These are phyloP conservation scores for Spodoptera exigua DNA, from an alignment of 2,888 invertebrate species.

Conservation along the genomic window DNA sequence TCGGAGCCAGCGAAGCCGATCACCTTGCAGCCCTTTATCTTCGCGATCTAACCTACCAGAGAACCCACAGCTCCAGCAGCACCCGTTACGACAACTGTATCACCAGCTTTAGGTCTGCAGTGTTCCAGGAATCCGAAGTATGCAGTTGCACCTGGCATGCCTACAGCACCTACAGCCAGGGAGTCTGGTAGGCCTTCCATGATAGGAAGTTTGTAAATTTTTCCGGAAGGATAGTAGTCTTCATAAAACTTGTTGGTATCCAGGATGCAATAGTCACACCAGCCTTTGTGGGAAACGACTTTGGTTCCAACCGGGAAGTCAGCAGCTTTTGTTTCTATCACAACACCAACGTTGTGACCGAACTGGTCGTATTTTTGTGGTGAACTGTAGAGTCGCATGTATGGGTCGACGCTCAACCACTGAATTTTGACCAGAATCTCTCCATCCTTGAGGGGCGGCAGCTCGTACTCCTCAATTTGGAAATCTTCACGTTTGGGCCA, in stretches of 20 bases:
- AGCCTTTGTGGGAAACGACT: slow-evolving; percentile 86
- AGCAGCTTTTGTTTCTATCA: slow-evolving; percentile 90
- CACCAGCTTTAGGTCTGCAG: slow-evolving; percentile 92
- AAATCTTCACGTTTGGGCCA: slow-evolving; percentile 88
- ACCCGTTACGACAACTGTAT: slow-evolving; percentile 92
- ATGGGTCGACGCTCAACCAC: slow-evolving; percentile 72
- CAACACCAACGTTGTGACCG: slow-evolving; percentile 71
- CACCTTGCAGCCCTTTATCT: slow-evolving; percentile 90
- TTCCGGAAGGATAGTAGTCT: too few species aligned
- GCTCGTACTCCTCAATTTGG: slow-evolving; percentile 88
- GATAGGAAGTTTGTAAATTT: slow-evolving; percentile 50
- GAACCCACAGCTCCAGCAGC: slow-evolving; percentile 94
- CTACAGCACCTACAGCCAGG: too few species aligned
- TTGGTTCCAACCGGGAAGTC: slow-evolving; percentile 90
- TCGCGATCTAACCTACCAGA: slow-evolving; percentile 93
- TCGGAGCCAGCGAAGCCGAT: slow-evolving; percentile 92
- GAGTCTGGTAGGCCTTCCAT: too few species aligned
- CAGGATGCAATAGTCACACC: slow-evolving; percentile 54
- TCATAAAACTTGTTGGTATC: slow-evolving; percentile 9
- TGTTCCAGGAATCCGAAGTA: slow-evolving; percentile 93
- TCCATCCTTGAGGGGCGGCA: slow-evolving; percentile 57
- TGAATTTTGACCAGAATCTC: slow-evolving; percentile 72
- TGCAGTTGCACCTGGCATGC: slow-evolving; percentile 91
- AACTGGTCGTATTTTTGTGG: slow-evolving; percentile 66
- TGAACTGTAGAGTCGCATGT: slow-evolving; percentile 54